Conservation (phyloP, 1,140 invertebrate genomes). For the Euglossa dilemma region DNA sequence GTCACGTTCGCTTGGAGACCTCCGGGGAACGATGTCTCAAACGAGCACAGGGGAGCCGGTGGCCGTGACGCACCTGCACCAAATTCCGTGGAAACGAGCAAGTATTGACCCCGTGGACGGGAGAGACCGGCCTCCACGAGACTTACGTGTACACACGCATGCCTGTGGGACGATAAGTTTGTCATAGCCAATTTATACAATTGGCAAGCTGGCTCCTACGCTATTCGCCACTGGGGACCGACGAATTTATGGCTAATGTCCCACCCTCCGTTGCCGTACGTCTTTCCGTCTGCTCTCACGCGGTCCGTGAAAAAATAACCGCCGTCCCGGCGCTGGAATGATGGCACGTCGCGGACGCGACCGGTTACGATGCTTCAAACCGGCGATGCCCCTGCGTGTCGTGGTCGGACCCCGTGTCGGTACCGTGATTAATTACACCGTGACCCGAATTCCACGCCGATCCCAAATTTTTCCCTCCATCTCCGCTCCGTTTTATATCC, state of each 20-base stretch:
- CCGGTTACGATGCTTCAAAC: conserved; percentile 29
- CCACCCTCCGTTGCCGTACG: conserved; percentile 20
- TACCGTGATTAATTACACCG: conserved; percentile 2
- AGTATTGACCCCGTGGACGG: conserved; percentile 58
- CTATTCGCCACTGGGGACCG: conserved; percentile 80
- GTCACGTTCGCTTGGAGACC: conserved; percentile 75
- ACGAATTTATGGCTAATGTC: conserved; percentile 80
- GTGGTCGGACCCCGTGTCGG: background rate
- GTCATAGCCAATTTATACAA: conserved; percentile 83
- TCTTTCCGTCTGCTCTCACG: conserved; percentile 7
- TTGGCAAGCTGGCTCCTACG: conserved; percentile 70
- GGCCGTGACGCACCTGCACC: conserved; percentile 73
- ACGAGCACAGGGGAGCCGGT: conserved; percentile 76
- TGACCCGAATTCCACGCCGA: background rate
- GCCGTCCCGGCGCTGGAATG: conserved; percentile 33
- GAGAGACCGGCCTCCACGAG: background rate
- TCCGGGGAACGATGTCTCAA: conserved; percentile 82
- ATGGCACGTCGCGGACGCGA: conserved; percentile 29
- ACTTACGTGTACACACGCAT: conserved; percentile 28
- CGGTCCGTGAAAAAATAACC: conserved; percentile 50
- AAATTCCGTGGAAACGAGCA: conserved; percentile 61
- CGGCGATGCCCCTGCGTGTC: background rate
- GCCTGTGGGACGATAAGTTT: conserved; percentile 78
- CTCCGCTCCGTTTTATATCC: background rate
- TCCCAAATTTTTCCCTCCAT: background rate